phyloP scores from a whole-genome alignment of 1,140 invertebrate species.

The Rhyacophila brunnea region DNA sequence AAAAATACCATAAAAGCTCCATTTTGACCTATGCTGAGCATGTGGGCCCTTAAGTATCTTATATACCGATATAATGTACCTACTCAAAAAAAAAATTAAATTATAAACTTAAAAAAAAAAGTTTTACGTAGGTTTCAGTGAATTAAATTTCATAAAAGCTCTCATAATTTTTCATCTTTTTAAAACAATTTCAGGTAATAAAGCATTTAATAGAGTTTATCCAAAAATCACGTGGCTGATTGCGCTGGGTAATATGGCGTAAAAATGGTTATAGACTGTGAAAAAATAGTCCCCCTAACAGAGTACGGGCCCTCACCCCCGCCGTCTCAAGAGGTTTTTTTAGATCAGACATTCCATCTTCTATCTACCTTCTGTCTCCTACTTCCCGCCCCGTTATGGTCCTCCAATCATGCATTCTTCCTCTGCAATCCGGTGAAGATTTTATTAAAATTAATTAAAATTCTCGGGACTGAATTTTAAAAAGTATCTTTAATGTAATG shows the following conservation, averaged over 20 bases:
- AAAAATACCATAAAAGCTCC: no score
- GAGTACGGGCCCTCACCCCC: background rate
- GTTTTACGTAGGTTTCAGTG: no score
- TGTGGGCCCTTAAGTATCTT: no score
- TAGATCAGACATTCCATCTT: constrained; percentile 16
- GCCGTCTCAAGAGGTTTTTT: constrained; percentile 9
- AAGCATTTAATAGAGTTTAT: background rate
- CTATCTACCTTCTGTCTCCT: background rate
- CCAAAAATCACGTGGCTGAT: background rate
- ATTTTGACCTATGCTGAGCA: no score
- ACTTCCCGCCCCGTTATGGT: background rate
- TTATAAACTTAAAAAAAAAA: no score
- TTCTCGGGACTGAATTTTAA: background rate
- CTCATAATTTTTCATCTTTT: no score
- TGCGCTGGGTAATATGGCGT: background rate
- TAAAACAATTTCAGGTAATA: no score
- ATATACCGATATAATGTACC: no score
- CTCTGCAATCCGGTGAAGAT: constrained; percentile 11
- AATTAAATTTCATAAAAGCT: no score
- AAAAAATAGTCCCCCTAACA: constrained; percentile 3
- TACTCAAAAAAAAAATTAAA: no score
- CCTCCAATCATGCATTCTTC: no score
- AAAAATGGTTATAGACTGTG: background rate
- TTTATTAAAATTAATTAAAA: constrained; percentile 28
- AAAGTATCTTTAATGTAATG: no score